Percentiles rank a stretch among this genome's conserved stretches.
phyloP scores from a whole-genome alignment of 1,140 invertebrate species.

The Calephelis nemesis region DNA sequence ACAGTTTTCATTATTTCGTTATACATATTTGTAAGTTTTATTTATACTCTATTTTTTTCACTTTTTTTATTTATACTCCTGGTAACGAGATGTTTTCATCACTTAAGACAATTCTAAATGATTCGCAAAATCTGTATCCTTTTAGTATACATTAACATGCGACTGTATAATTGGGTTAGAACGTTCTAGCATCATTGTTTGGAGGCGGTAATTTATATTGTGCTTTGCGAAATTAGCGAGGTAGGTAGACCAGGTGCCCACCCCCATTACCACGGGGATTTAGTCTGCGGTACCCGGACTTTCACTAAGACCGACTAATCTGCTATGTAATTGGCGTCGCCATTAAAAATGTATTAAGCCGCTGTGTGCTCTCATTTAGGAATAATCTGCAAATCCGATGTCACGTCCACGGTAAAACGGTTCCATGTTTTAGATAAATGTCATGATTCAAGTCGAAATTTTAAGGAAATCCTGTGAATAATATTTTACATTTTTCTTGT shows the following conservation, averaged over 20 bases:
- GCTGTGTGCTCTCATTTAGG: slow-evolving; percentile 29
- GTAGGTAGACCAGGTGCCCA: slow-evolving; percentile 57
- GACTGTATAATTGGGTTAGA: slow-evolving; percentile 46
- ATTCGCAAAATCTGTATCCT: slow-evolving; percentile 49
- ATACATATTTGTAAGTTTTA: no score
- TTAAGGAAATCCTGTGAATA: no score
- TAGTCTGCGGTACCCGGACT: slow-evolving; percentile 42
- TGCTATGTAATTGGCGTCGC: slow-evolving; percentile 42
- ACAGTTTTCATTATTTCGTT: no score
- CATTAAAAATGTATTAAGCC: slow-evolving; percentile 46
- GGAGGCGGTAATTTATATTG: slow-evolving; percentile 63
- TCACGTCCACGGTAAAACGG: slow-evolving; percentile 20
- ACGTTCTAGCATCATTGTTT: slow-evolving; percentile 57
- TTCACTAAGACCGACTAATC: slow-evolving; percentile 40
- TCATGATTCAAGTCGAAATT: slow-evolving; percentile 1
- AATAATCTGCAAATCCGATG: slow-evolving; percentile 27
- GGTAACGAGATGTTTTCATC: not conserved
- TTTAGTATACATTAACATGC: slow-evolving; percentile 50
- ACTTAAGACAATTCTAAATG: slow-evolving; percentile 37
- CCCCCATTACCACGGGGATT: slow-evolving; percentile 62
- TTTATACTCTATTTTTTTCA: no score
- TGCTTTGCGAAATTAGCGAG: slow-evolving; percentile 64
- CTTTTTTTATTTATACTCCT: not conserved
- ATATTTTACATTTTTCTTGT: no score
- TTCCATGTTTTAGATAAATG: slow-evolving; percentile 9